Evolutionary conservation across 2,888 invertebrate genomes (phyloP).

Genomic region (Brachyptera risi): DNA sequence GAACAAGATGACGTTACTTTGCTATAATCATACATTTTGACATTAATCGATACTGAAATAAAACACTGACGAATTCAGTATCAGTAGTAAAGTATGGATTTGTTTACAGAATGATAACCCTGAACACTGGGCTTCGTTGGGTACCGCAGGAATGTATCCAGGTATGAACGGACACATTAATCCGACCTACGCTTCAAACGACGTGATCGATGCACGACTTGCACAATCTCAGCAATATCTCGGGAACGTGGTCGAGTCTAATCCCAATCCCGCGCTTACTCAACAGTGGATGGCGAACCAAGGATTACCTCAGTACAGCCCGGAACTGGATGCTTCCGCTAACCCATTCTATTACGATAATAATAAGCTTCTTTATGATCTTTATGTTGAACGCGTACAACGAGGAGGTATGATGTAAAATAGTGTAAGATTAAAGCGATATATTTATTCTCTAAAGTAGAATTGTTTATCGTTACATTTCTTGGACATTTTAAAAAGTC

Average conservation of each 20-base stretch:
- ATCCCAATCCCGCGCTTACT: background rate
- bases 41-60: too few species aligned
- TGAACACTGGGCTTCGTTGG: too few species aligned
- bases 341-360: conserved; percentile 83
- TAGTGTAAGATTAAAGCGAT: too few species aligned
- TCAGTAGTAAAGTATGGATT: too few species aligned
- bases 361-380: conserved; percentile 80
- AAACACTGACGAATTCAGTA: too few species aligned
- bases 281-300: too few species aligned
- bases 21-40: too few species aligned
- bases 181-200: background rate
- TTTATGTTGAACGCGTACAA: conserved; percentile 75
- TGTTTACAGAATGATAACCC: too few species aligned
- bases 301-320: conserved; percentile 62
- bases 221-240: background rate
- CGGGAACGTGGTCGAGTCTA: background rate
- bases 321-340: conserved; percentile 68
- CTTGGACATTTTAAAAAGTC: too few species aligned
- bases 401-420: conserved; percentile 43
- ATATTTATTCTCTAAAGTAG: too few species aligned
- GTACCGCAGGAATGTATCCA: background rate
- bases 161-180: background rate
- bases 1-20: too few species aligned
- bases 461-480: too few species aligned
- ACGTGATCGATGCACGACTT: background rate